Evolutionary conservation across 2,113 vertebrate genomes (phyloP).

Genomic region (Craseonycteris thonglongyai): DNA sequence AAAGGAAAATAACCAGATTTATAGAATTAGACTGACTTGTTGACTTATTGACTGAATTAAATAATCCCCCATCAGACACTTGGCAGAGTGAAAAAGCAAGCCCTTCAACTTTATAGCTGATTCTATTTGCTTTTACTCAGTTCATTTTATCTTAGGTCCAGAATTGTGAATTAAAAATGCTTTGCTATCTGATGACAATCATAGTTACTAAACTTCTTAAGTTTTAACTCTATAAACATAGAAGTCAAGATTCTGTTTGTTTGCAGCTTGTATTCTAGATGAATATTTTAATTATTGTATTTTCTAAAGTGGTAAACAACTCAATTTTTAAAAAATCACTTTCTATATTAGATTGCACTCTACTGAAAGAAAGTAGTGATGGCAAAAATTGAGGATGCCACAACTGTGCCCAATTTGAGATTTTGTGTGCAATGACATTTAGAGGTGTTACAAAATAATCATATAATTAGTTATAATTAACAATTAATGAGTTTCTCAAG

Average conservation of each 20-base stretch:
- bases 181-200: slow-evolving; percentile 34
- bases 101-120: slow-evolving; percentile 24
- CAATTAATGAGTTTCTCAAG: neutral
- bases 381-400: neutral
- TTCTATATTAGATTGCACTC: neutral
- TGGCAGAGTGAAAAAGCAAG: slow-evolving; percentile 53
- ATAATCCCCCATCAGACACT: slow-evolving; percentile 37
- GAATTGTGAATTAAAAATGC: neutral
- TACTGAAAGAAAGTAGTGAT: neutral
- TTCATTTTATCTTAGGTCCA: slow-evolving; percentile 20
- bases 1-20: slow-evolving; percentile 62
- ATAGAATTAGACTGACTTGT: slow-evolving; percentile 55
- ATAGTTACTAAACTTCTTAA: slow-evolving; percentile 26
- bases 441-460: neutral
- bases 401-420: neutral
- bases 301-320: neutral
- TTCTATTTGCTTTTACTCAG: slow-evolving; percentile 42
- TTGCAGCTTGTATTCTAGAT: slow-evolving; percentile 68
- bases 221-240: slow-evolving; percentile 39
- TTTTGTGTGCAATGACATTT: slow-evolving; percentile 17
- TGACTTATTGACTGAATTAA: slow-evolving; percentile 51
- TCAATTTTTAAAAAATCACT: neutral
- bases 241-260: slow-evolving; percentile 6
- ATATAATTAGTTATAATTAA: neutral
- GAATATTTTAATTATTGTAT: slow-evolving; percentile 58